Base-by-base conservation (phyloP, 2,888 invertebrate species). In the Cerceris ruficornis region DNA sequence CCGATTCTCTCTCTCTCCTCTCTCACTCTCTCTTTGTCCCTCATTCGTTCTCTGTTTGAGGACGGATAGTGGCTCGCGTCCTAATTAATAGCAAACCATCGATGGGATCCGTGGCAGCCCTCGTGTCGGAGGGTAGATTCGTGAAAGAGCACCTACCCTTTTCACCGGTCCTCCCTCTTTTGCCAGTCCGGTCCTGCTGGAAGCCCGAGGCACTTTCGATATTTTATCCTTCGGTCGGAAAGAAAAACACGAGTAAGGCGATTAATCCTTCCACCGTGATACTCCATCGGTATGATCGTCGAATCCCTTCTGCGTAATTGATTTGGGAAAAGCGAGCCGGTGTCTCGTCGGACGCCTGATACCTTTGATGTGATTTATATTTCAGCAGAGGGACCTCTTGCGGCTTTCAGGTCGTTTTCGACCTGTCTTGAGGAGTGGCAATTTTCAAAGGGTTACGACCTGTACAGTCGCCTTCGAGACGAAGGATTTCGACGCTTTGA, bases 21-120 rank as follows among this genome's bases (percentile, higher is more conserved):
- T 28, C 28, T 28, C 28, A 2, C 28, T 28, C 28, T 28, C 28
- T 28, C 28, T 28, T 4, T 28, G 28, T 28, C 28, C 28, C 28
- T 28, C 2, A 28, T 28, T 28, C 42, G 50, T 43, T 68, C 71
- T 83, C 65, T 83, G 84, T 86, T 84, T 80, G 81, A 81, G 77
- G 75, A 81, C 60, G 79, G 82, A 81, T 77, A 81, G 77, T 59
- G 72, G 80, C 60, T 68, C 79, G 68, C 62, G 73, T 76, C 80
- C 82, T 82, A 80, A 82, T 84, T 85, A 84, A 80, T 79, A 86
- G 78, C 84, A 70, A 67, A 43, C 70, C 73, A 72, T 83, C 76
- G 73, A 77, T 73, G 84, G 61, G 70, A 59, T 64, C 80, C 79
- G 78, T 76, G 69, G 76, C 15, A 15, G 46, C 46, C 13, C 5